Percentiles rank a stretch among this genome's conserved stretches.
These are phyloP conservation scores for Seriola aureovittata DNA, from an alignment of 2,113 vertebrate genomes.

Conservation along the genomic window DNA sequence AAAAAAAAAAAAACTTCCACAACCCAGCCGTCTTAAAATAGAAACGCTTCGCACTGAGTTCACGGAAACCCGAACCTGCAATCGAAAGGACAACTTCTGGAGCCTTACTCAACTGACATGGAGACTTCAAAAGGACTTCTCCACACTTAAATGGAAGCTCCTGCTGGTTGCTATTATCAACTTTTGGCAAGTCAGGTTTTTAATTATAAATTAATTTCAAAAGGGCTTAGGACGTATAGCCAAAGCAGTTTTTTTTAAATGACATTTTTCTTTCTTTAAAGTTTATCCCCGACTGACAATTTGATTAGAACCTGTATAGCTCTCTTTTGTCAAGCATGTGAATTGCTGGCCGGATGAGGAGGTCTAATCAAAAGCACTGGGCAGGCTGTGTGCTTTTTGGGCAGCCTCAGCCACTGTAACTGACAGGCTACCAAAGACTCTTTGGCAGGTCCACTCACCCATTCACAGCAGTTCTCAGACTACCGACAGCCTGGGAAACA, in stretches of 20 bases:
- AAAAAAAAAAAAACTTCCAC: conserved; percentile 24
- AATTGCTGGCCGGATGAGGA: conserved; percentile 51
- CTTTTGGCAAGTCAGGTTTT: conserved; percentile 63
- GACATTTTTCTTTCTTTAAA: conserved; percentile 47
- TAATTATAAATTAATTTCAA: conserved; percentile 64
- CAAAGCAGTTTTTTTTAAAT: conserved; percentile 32
- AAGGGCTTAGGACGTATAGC: conserved; percentile 33
- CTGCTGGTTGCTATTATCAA: conserved; percentile 55
- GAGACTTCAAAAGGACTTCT: conserved; percentile 55
- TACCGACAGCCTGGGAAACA: conserved; percentile 63
- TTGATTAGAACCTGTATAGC: conserved; percentile 45
- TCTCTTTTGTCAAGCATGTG: conserved; percentile 52
- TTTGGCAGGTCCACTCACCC: conserved; percentile 74
- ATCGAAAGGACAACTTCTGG: conserved; percentile 42
- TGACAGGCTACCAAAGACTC: conserved; percentile 74
- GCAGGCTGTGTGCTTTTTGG: conserved; percentile 39
- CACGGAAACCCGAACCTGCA: conserved; percentile 52
- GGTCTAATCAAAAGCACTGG: conserved; percentile 52
- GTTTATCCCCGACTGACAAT: conserved; percentile 25
- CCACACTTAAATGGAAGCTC: conserved; percentile 26
- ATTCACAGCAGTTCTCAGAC: conserved; percentile 64
- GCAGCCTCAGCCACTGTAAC: conserved; percentile 52
- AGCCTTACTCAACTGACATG: conserved; percentile 27
- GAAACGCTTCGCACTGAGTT: conserved; percentile 22
- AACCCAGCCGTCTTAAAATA: conserved; percentile 42